Conservation (phyloP, 2,888 invertebrate genomes). For the Himalopsyche kuldschensis region DNA sequence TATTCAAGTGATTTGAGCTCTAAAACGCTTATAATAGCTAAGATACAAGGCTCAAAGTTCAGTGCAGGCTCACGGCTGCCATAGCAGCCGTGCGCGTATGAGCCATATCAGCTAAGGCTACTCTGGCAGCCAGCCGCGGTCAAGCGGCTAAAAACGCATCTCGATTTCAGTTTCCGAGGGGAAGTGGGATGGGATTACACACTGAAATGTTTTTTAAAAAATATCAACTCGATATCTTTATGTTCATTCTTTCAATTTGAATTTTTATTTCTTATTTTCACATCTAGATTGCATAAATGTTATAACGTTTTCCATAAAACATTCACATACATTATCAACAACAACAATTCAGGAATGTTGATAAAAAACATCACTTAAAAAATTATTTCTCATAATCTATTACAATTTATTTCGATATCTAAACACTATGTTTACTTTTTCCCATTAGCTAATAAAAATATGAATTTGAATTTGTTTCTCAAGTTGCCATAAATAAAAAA, state of each 20-base stretch:
- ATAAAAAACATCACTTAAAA: neutral
- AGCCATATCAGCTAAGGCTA: no score
- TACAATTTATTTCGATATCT: neutral
- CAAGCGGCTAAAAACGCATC: no score
- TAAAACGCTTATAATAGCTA: no score
- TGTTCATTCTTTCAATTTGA: conserved; percentile 8
- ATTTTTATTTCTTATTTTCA: conserved; percentile 9
- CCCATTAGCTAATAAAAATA: neutral
- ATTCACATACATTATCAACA: conserved; percentile 37
- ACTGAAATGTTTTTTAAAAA: no score
- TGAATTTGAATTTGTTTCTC: neutral
- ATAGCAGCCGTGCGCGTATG: no score
- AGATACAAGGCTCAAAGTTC: no score
- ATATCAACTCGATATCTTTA: neutral
- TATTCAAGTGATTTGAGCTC: no score
- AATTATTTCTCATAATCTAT: neutral
- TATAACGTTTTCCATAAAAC: conserved; percentile 37
- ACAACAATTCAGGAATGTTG: conserved; percentile 28
- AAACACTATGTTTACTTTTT: neutral
- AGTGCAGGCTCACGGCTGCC: no score
- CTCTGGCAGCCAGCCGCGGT: no score
- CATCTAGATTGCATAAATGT: conserved; percentile 36
- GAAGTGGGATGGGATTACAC: no score
- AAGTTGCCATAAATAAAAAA: no score
- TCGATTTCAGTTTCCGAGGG: no score